Percentiles rank a stretch among this genome's conserved stretches.
Evolutionary conservation across 2,797 vertebrate genomes (phyloP).

Genomic region (Catamblyrhynchus diadema): DNA sequence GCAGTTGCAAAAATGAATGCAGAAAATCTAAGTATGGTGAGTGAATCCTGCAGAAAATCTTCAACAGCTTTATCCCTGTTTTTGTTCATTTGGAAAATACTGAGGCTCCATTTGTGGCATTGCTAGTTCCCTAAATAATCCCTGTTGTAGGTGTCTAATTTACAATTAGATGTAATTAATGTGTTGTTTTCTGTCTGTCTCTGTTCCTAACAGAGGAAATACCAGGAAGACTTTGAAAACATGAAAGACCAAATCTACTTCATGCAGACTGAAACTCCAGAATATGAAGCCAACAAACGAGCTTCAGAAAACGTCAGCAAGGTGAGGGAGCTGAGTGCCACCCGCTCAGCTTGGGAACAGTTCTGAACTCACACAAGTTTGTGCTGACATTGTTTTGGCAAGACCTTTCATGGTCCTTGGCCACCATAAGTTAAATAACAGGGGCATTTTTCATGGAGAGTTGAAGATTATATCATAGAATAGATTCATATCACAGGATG

Average conservation of each 20-base stretch:
- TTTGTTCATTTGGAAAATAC: neutral
- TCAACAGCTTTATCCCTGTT: neutral
- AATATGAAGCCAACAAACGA: conserved; percentile 88
- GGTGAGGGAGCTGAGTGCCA: conserved; percentile 68
- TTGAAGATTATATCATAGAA: neutral
- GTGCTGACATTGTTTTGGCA: neutral
- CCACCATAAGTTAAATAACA: neutral
- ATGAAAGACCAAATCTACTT: conserved; percentile 96
- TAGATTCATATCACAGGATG: neutral
- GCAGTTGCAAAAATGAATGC: conserved; percentile 89
- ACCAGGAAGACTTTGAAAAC: conserved; percentile 87
- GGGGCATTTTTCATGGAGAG: neutral
- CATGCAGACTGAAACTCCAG: conserved; percentile 96
- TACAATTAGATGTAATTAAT: neutral
- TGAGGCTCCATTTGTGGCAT: neutral
- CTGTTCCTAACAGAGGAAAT: conserved; percentile 84
- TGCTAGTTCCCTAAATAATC: neutral
- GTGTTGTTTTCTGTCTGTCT: neutral
- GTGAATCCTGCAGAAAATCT: conserved; percentile 30
- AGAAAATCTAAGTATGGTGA: conserved; percentile 90
- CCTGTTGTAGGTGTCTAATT: neutral
- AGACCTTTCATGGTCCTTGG: neutral
- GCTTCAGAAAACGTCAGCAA: conserved; percentile 83
- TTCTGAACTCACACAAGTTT: neutral
- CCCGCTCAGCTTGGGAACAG: neutral